Percentiles rank a stretch among this genome's conserved stretches.
Conservation (phyloP, 2,113 vertebrate species). For the Loxodonta africana region DNA sequence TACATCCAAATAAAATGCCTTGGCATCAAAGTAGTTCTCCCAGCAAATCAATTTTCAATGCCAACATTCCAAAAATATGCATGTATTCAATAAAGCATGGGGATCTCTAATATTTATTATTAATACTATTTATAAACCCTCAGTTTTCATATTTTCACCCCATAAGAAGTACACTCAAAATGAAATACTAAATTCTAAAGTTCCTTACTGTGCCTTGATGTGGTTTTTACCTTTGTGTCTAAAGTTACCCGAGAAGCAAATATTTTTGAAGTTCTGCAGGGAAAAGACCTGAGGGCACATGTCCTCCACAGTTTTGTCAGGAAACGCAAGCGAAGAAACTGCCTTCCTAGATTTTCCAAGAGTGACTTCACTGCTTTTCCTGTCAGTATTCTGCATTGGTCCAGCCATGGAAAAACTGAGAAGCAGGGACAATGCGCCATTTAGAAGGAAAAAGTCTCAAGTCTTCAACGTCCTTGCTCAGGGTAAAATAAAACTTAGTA, state of each 20-base stretch:
- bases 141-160: neutral
- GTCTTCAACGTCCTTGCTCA: neutral
- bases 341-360: neutral
- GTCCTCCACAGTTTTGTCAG: neutral
- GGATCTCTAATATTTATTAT: neutral
- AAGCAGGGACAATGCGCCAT: neutral
- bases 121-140: neutral
- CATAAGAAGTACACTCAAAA: neutral
- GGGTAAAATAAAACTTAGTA: conserved; percentile 25
- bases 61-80: neutral
- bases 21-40: neutral
- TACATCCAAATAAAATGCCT: too few species aligned
- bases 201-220: neutral
- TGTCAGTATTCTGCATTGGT: neutral
- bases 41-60: neutral
- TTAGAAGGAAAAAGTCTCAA: neutral
- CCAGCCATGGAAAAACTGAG: neutral
- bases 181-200: neutral
- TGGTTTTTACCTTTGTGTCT: conserved; percentile 8
- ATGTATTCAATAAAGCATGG: neutral
- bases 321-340: neutral
- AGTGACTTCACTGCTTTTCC: neutral
- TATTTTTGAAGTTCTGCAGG: neutral
- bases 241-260: neutral
- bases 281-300: neutral